Base-by-base conservation (phyloP, 1,140 invertebrate species). In the Drosophila tsacasi region DNA sequence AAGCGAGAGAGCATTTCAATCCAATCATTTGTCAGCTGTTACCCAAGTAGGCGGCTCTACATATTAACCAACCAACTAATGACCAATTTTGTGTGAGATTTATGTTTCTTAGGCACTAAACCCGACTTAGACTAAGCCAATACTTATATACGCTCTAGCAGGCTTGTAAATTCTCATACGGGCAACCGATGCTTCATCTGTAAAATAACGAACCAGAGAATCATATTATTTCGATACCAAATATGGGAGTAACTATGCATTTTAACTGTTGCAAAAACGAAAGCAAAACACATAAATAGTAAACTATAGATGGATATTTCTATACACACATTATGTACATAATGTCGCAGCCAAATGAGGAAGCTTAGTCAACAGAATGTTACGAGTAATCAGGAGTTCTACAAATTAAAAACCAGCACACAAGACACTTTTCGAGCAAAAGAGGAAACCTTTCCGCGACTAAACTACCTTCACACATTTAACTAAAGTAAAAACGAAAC, bases 391-490 rank as follows among this genome's bases (percentile, higher is more conserved):
- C 73, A 54, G 50, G 60, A 46, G 66, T 69, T 69, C 61, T 65
- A 81, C 35, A 52, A 66, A 69, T 65, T 15, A 64, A 64, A 76
- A 71, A 67, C 62, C 68, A 37, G 83, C 83, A 86, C 83, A 76
- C 71, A 66, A 86, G 71, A 79, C 76, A 77, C 83, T 87, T 86
- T 86, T 87, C 84, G 81, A 87, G 84, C 84, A 87, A 87, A 89
- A 71, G 52, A 17, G 68, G 83, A 83, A 89, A 84, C 75, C 85
- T 81, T 90, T 89, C 84, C 84, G 46, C 78, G 85, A 89, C 84
- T 90, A 85, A 72, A 89, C 85, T 89, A 90, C 85, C 84, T 85
- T 90, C 82, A 81, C 84, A 90, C 83, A 89, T 81, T 55, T 77
- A 89, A 79, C 77, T 86, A 63, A 75, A 52, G 39, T 65, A 75